Base-by-base conservation (phyloP, 2,888 invertebrate genomes). In the Adela reaumurella region DNA sequence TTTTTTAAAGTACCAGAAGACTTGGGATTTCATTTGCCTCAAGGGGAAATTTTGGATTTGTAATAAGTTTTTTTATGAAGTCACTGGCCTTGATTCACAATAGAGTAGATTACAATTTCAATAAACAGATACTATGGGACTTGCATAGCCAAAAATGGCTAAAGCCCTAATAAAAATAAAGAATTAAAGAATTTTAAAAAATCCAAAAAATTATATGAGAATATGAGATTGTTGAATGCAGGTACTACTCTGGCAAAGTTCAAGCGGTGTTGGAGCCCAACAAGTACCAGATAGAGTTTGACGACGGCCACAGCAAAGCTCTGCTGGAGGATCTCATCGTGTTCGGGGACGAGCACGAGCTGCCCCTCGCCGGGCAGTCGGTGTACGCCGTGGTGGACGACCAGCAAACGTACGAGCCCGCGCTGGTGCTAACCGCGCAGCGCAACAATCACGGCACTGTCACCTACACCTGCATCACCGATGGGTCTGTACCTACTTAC, bases 241-340 rank as follows among this genome's bases (percentile, higher is more conserved):
- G 35, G 52, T 87, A 85, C 55, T 88, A 87, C 56, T 84, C 86
- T 0, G 87, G 86, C 0, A 81, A 68, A 60, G 82, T 87, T 0
- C 62, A 74, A 10, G 81, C 81, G 54, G 81, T 81, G 46, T 77
- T 81, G 0, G 79, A 83, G 46, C 78, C 73, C 0, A 81, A 81
- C 19, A 86, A 86, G 57, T 86, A 83, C 63, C 67, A 81, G 54
- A 83, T 87, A 29, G 66, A 82, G 62, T 87, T 87, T 55, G 84
- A 85, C 48, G 87, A 87, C 58, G 85, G 84, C 0, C 81, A 83
- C 45, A 76, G 67, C 17, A 85, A 85, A 58, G 67, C 76, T 1
- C 62, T 86, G 43, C 62, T 83, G 49, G 83, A 83, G 54, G 85
- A 86, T 49, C 84, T 84, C 51, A 81, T 86, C 47, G 82, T 86